Base-by-base conservation (phyloP, 2,888 invertebrate genomes). In the Plebejus anna region DNA sequence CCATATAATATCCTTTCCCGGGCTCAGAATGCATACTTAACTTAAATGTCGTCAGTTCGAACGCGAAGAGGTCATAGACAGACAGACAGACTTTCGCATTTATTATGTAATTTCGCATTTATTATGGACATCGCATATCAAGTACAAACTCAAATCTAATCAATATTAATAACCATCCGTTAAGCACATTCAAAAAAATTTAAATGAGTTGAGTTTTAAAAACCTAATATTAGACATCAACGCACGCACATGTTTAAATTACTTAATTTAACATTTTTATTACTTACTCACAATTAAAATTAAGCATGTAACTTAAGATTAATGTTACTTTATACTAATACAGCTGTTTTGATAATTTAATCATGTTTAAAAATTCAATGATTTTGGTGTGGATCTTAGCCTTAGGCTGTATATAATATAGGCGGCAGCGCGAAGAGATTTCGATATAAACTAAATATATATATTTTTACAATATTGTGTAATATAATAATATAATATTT, bases 171-270 rank as follows among this genome's bases (percentile, higher is more conserved):
- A 61, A 28, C 28, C 22, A 28, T 61, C 28, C 4, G 9, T 61
- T 3, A 61, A 22, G 6, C n/a, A 22, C 6, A 1, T n/a, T 13
- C 51, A 51, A 13, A 61, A 61, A 3, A 11, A 61, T 28, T 28
- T 61, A 1, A 22, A 59, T 36, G 4, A n/a, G 70, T 70, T 16
- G 2, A 13, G 36, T 70, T 55, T 55, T 55, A 55, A 55, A 5
- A 11, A 70, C 32, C 70, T 61, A 59, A 9, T 28, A 70, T 72
- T 72, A 47, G 72, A 72, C 72, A 72, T 72, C 72, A 72, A 72
- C 72, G 72, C 72, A 47, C 72, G 42, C 47, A 72, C 9, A 71
- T 42, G 38, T 42, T 38, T 4, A 32, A 71, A 71, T n/a, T 42
- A 42, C 0, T 38, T 42, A 16, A 71, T 32, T 32, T 71, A 42